These are phyloP conservation scores for Gymnoscopelus microlampas DNA, from an alignment of 2,797 vertebrate species.

Conservation along the genomic window DNA sequence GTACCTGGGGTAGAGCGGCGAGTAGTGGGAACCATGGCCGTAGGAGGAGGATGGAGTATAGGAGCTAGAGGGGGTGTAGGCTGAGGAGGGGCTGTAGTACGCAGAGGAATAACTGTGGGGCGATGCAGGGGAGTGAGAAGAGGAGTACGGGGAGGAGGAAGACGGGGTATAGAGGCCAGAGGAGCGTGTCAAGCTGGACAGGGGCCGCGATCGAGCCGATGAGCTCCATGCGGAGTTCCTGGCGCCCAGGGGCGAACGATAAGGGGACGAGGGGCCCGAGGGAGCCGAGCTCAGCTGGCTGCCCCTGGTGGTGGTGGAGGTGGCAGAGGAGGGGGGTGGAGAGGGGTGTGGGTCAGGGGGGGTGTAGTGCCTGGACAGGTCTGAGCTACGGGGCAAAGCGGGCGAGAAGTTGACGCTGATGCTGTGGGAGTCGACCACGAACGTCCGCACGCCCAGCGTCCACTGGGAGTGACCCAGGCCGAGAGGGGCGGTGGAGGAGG, in stretches of 20 bases:
- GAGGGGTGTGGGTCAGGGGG: conserved; percentile 54
- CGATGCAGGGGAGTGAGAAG: conserved; percentile 45
- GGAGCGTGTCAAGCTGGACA: conserved; percentile 63
- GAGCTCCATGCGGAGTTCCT: conserved; percentile 64
- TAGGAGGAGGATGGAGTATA: conserved; percentile 64
- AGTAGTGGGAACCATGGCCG: conserved; percentile 17
- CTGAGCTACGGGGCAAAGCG: conserved; percentile 39
- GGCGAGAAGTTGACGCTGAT: conserved; percentile 62
- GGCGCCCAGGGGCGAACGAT: conserved; percentile 66
- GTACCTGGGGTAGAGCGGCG: conserved; percentile 74
- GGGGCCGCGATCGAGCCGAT: conserved; percentile 68
- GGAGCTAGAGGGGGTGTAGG: conserved; percentile 46
- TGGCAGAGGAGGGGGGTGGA: conserved; percentile 11
- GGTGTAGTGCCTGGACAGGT: conserved; percentile 54
- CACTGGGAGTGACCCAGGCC: conserved; percentile 72
- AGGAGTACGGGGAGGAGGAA: conserved; percentile 36
- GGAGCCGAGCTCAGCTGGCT: conserved; percentile 65
- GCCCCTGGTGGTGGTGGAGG: conserved; percentile 24
- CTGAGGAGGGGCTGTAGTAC: conserved; percentile 52
- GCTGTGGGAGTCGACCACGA: conserved; percentile 75
- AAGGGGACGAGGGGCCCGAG: conserved; percentile 73
- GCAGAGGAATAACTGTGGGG: conserved; percentile 44
- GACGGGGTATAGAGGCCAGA: conserved; percentile 59
- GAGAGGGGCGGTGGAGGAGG: conserved; percentile 61
- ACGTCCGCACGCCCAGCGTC: conserved; percentile 75